Base-by-base conservation (phyloP, 2,888 invertebrate genomes). In the Amphipoea lucens region DNA sequence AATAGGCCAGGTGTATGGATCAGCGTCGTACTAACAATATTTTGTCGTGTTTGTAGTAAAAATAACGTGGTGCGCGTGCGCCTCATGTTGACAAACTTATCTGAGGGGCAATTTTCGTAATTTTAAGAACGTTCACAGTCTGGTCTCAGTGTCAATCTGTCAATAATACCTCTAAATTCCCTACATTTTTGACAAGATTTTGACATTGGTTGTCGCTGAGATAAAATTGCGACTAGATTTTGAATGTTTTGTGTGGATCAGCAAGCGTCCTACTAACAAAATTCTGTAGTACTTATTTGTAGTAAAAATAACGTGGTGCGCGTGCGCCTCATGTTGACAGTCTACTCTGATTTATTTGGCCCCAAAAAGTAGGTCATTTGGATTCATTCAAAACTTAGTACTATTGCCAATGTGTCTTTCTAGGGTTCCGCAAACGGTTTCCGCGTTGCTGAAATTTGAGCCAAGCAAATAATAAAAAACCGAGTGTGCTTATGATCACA, bases 1-100 rank as follows among this genome's bases (percentile, higher is more conserved):
- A 84, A 84, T 62, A 68, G 6, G 12, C 45, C 14, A 29, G 29
- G n/a, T 72, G 74, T n/a, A 12, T 68, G 60, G 60, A 78, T 82
- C 71, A 84, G 82, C 82, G 57, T 3, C 42, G 36, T 76, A 71
- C 40, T 67, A n/a, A n/a, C 20, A 40, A 60, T 3, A 20, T 12
- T 36, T 51, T 51, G 4, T 70, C 23, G 69, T 36, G 65, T 65
- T 72, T 72, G 36, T 72, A 42, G 48, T 73, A 79, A 36, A 80
- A 74, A 67, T 42, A 40, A 23, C 12, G 36, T n/a, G 36, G 4
- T 57, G 29, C 11, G 11, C 60, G 60, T 60, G n/a, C 62, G 29
- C 42, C n/a, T 4, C n/a, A 68, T n/a, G n/a, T n/a, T 67, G 9
- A 67, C 48, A 48, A 12, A 12, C 48, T 48, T 48, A 48, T 48